Evolutionary conservation across 2,113 vertebrate species (phyloP).

Genomic region (Chrysemys picta): DNA sequence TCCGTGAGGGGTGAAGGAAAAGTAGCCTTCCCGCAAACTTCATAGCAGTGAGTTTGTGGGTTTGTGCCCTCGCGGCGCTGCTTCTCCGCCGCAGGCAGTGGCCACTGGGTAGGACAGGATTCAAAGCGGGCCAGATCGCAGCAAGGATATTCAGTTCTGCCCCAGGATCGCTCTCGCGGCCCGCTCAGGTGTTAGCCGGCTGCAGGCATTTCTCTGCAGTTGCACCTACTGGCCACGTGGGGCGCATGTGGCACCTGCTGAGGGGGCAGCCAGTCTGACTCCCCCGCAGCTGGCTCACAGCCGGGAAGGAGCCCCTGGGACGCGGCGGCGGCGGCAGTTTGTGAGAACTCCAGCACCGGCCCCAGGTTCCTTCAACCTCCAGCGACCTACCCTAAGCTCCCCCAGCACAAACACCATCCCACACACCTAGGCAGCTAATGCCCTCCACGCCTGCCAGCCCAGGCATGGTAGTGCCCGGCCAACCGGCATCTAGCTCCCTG

Average conservation of each 20-base stretch:
- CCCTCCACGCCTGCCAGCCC: neutral
- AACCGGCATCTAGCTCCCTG: too few relatives aligned
- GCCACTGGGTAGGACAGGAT: too few relatives aligned
- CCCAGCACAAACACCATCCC: too few relatives aligned
- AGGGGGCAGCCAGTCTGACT: neutral
- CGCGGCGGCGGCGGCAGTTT: neutral
- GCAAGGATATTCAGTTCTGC: neutral
- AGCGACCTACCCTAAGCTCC: neutral
- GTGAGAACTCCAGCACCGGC: neutral
- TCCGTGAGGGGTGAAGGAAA: neutral
- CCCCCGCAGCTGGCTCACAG: neutral
- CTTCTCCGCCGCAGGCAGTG: neutral
- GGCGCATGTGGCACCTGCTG: neutral
- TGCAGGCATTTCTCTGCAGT: neutral
- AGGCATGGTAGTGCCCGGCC: neutral
- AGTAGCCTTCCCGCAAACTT: neutral
- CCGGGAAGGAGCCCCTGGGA: fast-evolving
- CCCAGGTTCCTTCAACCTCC: neutral
- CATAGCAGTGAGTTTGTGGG: neutral
- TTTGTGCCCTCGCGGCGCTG: neutral
- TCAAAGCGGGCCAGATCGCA: too few relatives aligned
- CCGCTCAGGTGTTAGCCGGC: neutral
- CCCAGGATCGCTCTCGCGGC: fast-evolving
- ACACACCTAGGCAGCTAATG: neutral
- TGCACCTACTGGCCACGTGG: fast-evolving